These are phyloP conservation scores for Arion vulgaris DNA, from an alignment of 1,140 invertebrate genomes.

Conservation along the genomic window DNA sequence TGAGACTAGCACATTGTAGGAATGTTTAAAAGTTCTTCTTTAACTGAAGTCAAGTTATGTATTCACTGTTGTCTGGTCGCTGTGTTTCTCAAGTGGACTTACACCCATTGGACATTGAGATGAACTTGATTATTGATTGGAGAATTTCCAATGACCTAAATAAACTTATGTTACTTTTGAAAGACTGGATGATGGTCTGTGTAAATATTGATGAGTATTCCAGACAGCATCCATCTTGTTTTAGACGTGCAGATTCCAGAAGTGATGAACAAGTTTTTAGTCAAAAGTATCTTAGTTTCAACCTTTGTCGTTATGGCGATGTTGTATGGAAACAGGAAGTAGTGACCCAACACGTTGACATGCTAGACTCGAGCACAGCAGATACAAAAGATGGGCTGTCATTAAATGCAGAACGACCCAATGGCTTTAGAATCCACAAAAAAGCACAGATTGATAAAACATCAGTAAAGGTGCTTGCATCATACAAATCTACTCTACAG, in stretches of 20 bases:
- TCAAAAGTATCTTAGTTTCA: slow-evolving; percentile 33
- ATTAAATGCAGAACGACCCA: neutral
- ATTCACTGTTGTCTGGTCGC: slow-evolving; percentile 30
- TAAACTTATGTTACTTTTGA: slow-evolving; percentile 43
- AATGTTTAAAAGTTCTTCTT: too few relatives aligned
- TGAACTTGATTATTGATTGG: slow-evolving; percentile 38
- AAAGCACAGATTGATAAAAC: slow-evolving; percentile 4
- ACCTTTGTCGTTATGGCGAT: slow-evolving; percentile 50
- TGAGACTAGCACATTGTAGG: too few relatives aligned
- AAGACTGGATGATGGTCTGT: slow-evolving; percentile 41
- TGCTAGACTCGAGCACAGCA: neutral
- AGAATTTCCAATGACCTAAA: slow-evolving; percentile 45
- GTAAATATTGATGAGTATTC: slow-evolving; percentile 40
- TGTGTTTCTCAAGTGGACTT: slow-evolving; percentile 42
- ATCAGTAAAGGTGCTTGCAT: neutral
- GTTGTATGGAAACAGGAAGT: slow-evolving; percentile 52
- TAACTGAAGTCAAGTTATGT: slow-evolving; percentile 40
- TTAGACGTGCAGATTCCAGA: slow-evolving; percentile 8
- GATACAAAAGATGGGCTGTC: neutral
- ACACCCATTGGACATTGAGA: slow-evolving; percentile 34
- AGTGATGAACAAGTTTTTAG: slow-evolving; percentile 24
- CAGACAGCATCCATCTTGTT: slow-evolving; percentile 30
- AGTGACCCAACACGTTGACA: slow-evolving; percentile 38
- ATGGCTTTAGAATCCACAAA: slow-evolving; percentile 22
- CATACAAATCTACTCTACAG: slow-evolving; percentile 11